A percentile compares a stretch with the other conserved stretches of the same genome.
These are phyloP conservation scores for Acanthurus tractus DNA, from an alignment of 2,797 vertebrate genomes.

Conservation along the genomic window DNA sequence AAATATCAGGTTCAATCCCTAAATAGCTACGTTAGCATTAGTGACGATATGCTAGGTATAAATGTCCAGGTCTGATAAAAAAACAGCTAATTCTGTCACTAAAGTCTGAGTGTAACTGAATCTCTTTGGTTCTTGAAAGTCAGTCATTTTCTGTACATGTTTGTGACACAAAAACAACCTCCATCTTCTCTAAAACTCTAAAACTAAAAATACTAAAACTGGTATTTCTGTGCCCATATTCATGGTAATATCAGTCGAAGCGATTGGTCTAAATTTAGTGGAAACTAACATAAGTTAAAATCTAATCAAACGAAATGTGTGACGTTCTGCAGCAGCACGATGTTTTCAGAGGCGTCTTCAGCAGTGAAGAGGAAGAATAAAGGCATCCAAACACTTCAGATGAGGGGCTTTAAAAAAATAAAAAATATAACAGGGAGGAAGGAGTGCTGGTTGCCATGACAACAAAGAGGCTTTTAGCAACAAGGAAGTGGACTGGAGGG, in stretches of 20 bases:
- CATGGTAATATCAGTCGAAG: neutral
- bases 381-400: conserved; percentile 51
- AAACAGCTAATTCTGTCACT: too few species aligned
- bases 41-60: too few species aligned
- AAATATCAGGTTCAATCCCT: too few species aligned
- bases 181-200: too few species aligned
- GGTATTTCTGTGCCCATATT: neutral
- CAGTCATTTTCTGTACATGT: too few species aligned
- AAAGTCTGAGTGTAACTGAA: too few species aligned
- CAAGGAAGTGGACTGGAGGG: conserved; percentile 22
- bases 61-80: too few species aligned
- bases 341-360: conserved; percentile 26
- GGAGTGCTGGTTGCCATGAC: conserved; percentile 51
- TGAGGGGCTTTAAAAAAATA: neutral
- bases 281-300: neutral
- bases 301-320: conserved; percentile 14
- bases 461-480: conserved; percentile 65
- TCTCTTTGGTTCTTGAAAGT: too few species aligned
- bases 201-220: too few species aligned
- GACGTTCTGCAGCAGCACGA: conserved; percentile 17
- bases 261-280: neutral
- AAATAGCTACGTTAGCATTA: too few species aligned
- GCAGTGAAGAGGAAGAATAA: conserved; percentile 19
- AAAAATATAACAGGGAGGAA: neutral
- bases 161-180: too few species aligned